Evolutionary conservation across 2,797 vertebrate genomes (phyloP).

Genomic region (Odontamblyopus rebecca): DNA sequence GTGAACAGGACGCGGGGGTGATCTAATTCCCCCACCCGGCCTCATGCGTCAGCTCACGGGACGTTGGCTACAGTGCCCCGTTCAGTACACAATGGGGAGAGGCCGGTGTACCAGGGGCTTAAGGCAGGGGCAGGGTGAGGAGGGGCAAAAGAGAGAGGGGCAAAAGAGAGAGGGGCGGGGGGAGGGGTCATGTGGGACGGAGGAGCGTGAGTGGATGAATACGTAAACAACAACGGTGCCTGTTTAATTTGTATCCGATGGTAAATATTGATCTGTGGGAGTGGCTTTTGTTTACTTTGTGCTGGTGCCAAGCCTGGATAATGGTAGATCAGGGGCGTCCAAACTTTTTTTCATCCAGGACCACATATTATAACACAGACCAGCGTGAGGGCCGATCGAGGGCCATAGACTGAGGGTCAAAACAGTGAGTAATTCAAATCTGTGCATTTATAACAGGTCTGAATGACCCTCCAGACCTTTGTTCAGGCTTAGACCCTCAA

Average conservation of each 20-base stretch:
- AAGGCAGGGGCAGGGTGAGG: background rate
- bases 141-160: too few species aligned
- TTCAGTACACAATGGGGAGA: background rate
- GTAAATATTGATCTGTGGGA: background rate
- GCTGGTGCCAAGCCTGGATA: too few species aligned
- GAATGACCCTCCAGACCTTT: too few species aligned
- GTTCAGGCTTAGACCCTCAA: too few species aligned
- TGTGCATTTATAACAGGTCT: too few species aligned
- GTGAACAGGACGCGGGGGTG: background rate
- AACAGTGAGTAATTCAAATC: too few species aligned
- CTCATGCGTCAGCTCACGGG: background rate
- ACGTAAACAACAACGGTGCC: background rate
- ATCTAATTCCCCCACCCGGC: slow-evolving; percentile 1
- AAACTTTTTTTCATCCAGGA: too few species aligned
- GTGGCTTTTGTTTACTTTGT: too few species aligned
- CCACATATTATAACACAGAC: too few species aligned
- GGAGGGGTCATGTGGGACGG: background rate
- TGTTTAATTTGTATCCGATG: background rate
- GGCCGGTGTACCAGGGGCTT: background rate
- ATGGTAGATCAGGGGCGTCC: too few species aligned
- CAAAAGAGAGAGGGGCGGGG: background rate
- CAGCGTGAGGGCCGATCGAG: too few species aligned
- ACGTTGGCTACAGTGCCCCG: background rate
- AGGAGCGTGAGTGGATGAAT: background rate
- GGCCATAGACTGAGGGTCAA: too few species aligned